A percentile compares a stretch with the other conserved stretches of the same genome.
Conservation (phyloP, 2,113 vertebrate genomes). For the Patagioenas fasciata region DNA sequence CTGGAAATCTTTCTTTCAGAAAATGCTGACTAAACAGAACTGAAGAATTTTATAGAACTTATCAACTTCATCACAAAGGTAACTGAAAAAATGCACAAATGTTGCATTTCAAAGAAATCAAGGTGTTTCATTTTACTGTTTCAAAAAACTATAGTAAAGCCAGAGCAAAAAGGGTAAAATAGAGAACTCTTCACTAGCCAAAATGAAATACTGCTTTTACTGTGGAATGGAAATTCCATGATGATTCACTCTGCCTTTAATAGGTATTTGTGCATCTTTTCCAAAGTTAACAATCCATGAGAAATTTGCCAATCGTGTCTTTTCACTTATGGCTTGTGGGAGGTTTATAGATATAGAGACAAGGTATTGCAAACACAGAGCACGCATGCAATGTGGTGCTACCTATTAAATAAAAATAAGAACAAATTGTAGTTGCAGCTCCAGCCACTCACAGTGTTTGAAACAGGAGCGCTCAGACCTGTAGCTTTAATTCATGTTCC, state of each 20-base stretch:
- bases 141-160: neutral
- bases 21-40: neutral
- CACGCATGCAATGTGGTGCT: neutral
- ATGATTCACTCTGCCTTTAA: neutral
- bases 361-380: neutral
- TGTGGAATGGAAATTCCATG: neutral
- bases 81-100: neutral
- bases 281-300: neutral
- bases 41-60: neutral
- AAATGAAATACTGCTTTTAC: neutral
- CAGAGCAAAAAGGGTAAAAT: neutral
- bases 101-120: neutral
- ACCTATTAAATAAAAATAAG: neutral
- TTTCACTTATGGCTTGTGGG: neutral
- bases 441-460: neutral
- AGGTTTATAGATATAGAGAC: neutral
- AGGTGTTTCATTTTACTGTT: neutral
- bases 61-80: neutral
- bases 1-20: neutral
- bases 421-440: neutral
- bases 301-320: neutral
- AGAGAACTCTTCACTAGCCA: neutral
- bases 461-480: neutral
- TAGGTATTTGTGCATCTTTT: neutral
- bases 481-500: neutral